Percentiles rank a stretch among this genome's conserved stretches.
These are phyloP conservation scores for Psilopsiagon aymara DNA, from an alignment of 2,113 vertebrate species.

Conservation along the genomic window DNA sequence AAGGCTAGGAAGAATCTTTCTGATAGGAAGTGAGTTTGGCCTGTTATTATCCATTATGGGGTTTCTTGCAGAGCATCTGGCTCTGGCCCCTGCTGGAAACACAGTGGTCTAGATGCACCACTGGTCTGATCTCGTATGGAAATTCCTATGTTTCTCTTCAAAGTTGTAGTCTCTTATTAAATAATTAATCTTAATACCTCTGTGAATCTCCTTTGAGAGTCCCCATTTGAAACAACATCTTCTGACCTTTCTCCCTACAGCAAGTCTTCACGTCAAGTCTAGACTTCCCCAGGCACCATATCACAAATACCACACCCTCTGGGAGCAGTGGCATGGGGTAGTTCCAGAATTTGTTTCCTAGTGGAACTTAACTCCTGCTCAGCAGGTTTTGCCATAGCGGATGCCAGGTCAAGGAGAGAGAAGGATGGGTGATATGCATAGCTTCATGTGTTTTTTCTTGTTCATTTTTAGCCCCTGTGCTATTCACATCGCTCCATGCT, in stretches of 20 bases:
- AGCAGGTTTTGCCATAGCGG: slow-evolving; percentile 26
- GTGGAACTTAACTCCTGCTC: neutral
- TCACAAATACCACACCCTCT: neutral
- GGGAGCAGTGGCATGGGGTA: neutral
- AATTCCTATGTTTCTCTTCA: neutral
- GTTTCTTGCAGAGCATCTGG: neutral
- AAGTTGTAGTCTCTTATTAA: neutral
- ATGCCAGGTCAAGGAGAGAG: neutral
- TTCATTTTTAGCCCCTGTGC: neutral
- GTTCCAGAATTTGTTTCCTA: neutral
- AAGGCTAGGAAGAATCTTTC: neutral
- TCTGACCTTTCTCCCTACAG: neutral
- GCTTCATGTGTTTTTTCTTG: neutral
- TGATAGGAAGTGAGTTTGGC: neutral
- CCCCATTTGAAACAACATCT: neutral
- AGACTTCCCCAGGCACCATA: neutral
- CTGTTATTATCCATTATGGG: neutral
- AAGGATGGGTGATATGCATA: neutral
- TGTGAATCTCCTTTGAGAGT: neutral
- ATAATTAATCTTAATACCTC: neutral
- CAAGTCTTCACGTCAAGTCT: neutral
- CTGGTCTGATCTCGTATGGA: neutral
- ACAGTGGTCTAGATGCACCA: neutral
- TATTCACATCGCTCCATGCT: neutral
- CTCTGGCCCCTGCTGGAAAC: neutral